A percentile compares a stretch with the other conserved stretches of the same genome.
Evolutionary conservation across 1,140 invertebrate species (phyloP).

Genomic region (Musca domestica): DNA sequence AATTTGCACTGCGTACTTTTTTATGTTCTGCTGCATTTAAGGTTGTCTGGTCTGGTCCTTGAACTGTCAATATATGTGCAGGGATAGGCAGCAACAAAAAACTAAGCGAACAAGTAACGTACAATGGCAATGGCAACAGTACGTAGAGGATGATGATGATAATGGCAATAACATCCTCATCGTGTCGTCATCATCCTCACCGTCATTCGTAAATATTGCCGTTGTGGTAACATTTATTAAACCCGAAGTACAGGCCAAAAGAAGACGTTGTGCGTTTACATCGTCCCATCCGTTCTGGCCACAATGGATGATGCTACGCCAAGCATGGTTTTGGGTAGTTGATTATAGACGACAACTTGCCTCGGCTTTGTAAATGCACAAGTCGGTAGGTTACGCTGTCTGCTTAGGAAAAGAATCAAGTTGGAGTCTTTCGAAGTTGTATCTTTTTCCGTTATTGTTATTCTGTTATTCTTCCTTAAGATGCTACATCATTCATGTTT

Average conservation of each 20-base stretch:
- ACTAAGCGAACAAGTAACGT: slow-evolving; percentile 10
- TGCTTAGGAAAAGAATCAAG: too few relatives aligned
- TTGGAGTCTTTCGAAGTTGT: too few relatives aligned
- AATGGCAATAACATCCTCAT: neutral
- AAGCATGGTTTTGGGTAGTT: too few relatives aligned
- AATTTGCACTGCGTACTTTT: neutral
- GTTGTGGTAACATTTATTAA: neutral
- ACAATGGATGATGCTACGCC: too few relatives aligned
- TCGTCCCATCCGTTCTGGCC: neutral
- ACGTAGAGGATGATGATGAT: neutral
- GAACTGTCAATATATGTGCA: slow-evolving; percentile 29
- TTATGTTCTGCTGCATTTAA: slow-evolving; percentile 1
- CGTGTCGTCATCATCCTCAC: too few relatives aligned
- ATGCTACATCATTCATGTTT: neutral
- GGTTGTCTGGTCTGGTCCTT: slow-evolving; percentile 28
- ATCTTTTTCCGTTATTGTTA: neutral
- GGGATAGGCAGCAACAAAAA: neutral
- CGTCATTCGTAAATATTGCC: neutral
- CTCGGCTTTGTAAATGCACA: too few relatives aligned
- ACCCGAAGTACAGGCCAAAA: slow-evolving; percentile 1
- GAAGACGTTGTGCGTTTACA: neutral
- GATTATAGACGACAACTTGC: too few relatives aligned
- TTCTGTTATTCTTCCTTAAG: neutral
- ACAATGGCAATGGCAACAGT: neutral
- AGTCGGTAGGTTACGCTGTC: too few relatives aligned